Conservation (phyloP, 2,797 vertebrate genomes). For the Urosaurus nigricauda region DNA sequence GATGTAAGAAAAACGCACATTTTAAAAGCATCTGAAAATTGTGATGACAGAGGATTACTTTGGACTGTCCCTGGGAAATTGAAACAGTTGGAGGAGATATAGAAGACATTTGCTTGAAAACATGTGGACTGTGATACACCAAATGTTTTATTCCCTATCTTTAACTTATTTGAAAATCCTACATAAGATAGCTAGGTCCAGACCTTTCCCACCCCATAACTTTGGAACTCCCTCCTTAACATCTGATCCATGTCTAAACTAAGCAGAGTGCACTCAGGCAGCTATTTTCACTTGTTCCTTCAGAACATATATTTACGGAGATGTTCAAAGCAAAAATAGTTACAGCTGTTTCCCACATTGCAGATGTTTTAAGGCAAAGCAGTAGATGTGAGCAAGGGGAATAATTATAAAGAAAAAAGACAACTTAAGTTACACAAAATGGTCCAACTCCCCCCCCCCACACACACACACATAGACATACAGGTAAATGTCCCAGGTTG, state of each 20-base stretch:
- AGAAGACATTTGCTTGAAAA: neutral
- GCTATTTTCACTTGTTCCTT: constrained; percentile 9
- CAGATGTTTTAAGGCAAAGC: neutral
- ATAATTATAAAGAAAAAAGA: neutral
- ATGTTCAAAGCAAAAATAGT: neutral
- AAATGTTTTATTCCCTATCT: neutral
- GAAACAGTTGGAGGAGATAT: neutral
- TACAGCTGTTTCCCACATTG: neutral
- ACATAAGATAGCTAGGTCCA: neutral
- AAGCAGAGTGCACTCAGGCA: neutral
- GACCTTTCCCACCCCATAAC: neutral
- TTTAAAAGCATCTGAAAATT: too few relatives aligned
- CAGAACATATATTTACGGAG: neutral
- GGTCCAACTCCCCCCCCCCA: neutral
- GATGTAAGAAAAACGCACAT: too few relatives aligned
- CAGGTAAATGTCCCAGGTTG: neutral
- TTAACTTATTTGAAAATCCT: neutral
- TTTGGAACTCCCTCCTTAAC: neutral
- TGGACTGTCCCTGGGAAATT: too few relatives aligned
- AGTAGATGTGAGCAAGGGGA: neutral
- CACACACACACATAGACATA: too few relatives aligned
- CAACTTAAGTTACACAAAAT: neutral
- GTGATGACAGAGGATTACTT: too few relatives aligned
- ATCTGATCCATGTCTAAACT: neutral
- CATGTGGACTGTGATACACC: neutral